phyloP scores from a whole-genome alignment of 1,140 invertebrate species.

The Lepidurus arcticus region DNA sequence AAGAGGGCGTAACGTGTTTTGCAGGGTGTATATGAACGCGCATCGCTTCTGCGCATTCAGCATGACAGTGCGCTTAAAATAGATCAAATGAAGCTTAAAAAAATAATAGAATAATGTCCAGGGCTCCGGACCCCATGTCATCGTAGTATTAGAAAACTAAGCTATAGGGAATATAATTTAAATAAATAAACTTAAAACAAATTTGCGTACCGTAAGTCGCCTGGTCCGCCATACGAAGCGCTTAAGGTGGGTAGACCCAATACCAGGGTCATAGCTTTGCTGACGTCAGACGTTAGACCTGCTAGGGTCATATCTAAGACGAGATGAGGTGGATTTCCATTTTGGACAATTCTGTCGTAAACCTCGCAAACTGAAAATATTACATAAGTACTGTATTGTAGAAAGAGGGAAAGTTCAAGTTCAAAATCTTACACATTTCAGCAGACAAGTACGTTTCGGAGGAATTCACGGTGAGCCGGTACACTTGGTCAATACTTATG shows the following conservation, averaged over 20 bases:
- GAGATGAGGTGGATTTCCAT: conserved; percentile 62
- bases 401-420: background rate
- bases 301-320: conserved; percentile 71
- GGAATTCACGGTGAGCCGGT: conserved; percentile 14
- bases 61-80: too few species aligned
- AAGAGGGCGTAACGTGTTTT: too few species aligned
- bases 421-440: conserved; percentile 27
- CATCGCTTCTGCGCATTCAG: too few species aligned
- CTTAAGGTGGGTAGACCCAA: conserved; percentile 74
- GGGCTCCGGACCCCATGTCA: too few species aligned
- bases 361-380: conserved; percentile 58
- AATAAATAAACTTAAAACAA: background rate
- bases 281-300: conserved; percentile 68
- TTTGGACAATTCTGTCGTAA: conserved; percentile 57
- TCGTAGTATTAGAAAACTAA: too few species aligned
- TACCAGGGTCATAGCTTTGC: conserved; percentile 71
- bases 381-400: conserved; percentile 23
- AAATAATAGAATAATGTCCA: too few species aligned
- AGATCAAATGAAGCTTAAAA: too few species aligned
- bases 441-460: conserved; percentile 25
- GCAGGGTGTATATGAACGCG: too few species aligned
- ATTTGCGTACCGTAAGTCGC: conserved; percentile 56
- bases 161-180: background rate
- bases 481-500: conserved; percentile 34
- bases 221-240: conserved; percentile 72